Percentiles rank a stretch among this genome's conserved stretches.
These are phyloP conservation scores for Brachionus rubens DNA, from an alignment of 1,140 invertebrate species.

Conservation along the genomic window DNA sequence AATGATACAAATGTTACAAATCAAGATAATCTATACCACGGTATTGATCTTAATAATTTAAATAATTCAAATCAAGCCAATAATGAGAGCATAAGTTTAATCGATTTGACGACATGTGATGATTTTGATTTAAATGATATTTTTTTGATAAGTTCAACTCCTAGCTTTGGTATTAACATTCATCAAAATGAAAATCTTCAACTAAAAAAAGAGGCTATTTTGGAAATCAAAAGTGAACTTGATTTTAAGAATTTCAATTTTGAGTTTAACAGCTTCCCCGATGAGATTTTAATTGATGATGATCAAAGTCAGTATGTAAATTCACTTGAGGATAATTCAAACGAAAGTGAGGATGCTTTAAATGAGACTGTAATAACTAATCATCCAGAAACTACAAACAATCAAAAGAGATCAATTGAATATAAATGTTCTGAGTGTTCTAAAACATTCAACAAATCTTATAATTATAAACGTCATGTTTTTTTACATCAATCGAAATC, in stretches of 20 bases:
- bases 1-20: background rate
- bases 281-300: background rate
- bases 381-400: too few species aligned
- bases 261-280: background rate
- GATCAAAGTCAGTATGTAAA: background rate
- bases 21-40: background rate
- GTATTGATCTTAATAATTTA: too few species aligned
- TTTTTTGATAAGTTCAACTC: background rate
- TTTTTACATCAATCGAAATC: background rate
- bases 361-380: too few species aligned
- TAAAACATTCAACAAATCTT: background rate
- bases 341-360: too few species aligned
- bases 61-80: too few species aligned
- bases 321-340: background rate
- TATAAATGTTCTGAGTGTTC: background rate
- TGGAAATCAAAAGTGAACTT: background rate
- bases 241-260: background rate
- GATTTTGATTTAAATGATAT: conserved; percentile 37
- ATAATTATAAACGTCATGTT: conserved; percentile 28
- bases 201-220: background rate
- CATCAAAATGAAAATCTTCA: background rate
- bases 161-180: background rate
- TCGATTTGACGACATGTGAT: conserved; percentile 9
- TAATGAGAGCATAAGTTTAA: background rate
- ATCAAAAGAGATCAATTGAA: too few species aligned